phyloP scores from a whole-genome alignment of 1,140 invertebrate genomes.

The Rhyacophila brunnea region DNA sequence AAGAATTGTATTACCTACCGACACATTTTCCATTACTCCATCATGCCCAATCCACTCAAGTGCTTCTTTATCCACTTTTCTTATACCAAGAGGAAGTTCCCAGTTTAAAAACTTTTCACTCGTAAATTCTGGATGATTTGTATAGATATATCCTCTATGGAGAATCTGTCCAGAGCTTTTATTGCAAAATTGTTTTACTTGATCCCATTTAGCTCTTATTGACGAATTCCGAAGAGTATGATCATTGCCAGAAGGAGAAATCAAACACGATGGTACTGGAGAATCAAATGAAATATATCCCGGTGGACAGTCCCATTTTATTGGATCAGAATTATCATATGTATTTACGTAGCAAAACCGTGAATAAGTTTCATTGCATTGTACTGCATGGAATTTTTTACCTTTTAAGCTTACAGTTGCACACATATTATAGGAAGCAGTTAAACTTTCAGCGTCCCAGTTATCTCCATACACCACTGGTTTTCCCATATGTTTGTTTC shows the following conservation, averaged over 20 bases:
- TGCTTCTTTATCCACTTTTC: conserved; percentile 37
- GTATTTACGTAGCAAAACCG: conserved; percentile 47
- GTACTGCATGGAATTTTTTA: conserved; percentile 42
- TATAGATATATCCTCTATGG: conserved; percentile 46
- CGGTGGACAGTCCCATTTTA: conserved; percentile 19
- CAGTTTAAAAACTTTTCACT: conserved; percentile 18
- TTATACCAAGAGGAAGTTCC: conserved; percentile 44
- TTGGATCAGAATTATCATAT: conserved; percentile 36
- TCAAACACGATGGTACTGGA: conserved; percentile 42
- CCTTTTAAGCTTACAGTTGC: conserved; percentile 29
- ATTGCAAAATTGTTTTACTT: conserved; percentile 42
- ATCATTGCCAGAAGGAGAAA: conserved; percentile 28
- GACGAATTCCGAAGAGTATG: conserved; percentile 38
- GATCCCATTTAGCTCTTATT: conserved; percentile 45
- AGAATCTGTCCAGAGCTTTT: conserved; percentile 42
- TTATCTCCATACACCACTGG: neutral
- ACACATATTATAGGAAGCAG: conserved; percentile 38
- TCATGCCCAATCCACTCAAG: neutral
- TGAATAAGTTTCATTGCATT: conserved; percentile 43
- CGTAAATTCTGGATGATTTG: conserved; percentile 41
- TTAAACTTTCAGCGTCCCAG: conserved; percentile 25
- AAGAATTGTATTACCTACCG: no score
- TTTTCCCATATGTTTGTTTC: conserved; percentile 28
- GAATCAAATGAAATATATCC: conserved; percentile 41
- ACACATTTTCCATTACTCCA: neutral